Base-by-base conservation (phyloP, 2,113 vertebrate genomes). In the Heliornis fulica region DNA sequence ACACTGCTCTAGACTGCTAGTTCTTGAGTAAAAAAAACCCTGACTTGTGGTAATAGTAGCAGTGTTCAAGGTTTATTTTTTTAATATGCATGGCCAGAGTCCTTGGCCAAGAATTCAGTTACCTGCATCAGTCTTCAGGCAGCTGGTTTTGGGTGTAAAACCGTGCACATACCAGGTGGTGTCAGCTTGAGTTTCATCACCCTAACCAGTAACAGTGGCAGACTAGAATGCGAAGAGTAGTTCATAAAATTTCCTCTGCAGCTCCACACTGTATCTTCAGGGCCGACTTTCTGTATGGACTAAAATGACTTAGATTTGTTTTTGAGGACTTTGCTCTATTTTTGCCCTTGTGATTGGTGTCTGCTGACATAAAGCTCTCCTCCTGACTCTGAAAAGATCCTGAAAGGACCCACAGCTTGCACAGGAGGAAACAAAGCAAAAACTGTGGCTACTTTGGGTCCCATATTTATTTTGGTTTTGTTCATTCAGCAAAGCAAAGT, bases 401-500 rank as follows among this genome's bases (percentile, higher is more conserved):
- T 84, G 41, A 71, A 86, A 91, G 78, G 61, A 46, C 60, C 43
- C 69, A 65, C 0, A 0, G n/a, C 54, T 34, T 68, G 60, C 34
- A 38, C 43, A 83, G 87, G 79, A 83, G 87, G 79, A 85, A 87
- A 31, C 63, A 66, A 60, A 89, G 36, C 45, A 71, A 69, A 68
- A 78, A 48, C 77, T 65, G 77, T 74, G 78, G 0, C 88, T 78
- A 5, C 85, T 94, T 83, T 86, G 51, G 15, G 31, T 48, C 25
- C 68, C 19, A 0, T 90, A 34, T 88, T 95, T 94, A 65, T 94
- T 93, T 93, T 92, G 54, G 20, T 78, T 95, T 88, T 93, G 79
- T 84, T 78, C 26, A 59, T 61, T 95, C 88, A 93, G 96, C 93
- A 96, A 75, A 88, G 60, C 82, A 72, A 89, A 92, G 41, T 43